phyloP scores from a whole-genome alignment of 2,888 invertebrate species.

The Nemoura dubitans region DNA sequence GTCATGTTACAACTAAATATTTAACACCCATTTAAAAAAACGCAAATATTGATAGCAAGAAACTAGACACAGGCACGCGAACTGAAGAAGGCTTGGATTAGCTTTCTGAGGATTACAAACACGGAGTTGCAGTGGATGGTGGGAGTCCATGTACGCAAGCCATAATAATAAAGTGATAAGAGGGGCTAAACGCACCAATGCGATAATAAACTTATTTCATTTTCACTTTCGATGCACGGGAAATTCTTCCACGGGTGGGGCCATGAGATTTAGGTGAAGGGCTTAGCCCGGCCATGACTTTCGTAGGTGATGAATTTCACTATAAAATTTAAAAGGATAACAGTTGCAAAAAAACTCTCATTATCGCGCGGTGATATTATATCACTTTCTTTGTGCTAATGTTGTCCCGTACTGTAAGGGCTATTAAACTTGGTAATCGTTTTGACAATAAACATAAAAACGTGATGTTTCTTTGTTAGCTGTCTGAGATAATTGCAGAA shows the following conservation, averaged over 20 bases:
- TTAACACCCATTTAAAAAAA: no score
- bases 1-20: no score
- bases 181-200: neutral
- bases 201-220: neutral
- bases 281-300: conserved; percentile 48
- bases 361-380: neutral
- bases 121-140: neutral
- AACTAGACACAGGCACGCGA: no score
- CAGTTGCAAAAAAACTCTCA: neutral
- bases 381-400: neutral
- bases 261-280: conserved; percentile 48
- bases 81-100: neutral
- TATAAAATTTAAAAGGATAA: conserved; percentile 27
- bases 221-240: conserved; percentile 50
- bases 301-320: conserved; percentile 43
- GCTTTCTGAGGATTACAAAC: neutral
- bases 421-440: no score
- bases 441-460: neutral
- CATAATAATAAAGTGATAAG: neutral
- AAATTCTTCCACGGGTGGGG: conserved; percentile 47
- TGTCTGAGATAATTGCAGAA: neutral
- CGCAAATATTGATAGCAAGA: no score
- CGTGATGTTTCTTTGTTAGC: conserved; percentile 35
- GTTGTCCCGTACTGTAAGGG: no score
- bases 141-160: neutral